Base-by-base conservation (phyloP, 1,140 invertebrate species). In the Rhopalosiphum padi region DNA sequence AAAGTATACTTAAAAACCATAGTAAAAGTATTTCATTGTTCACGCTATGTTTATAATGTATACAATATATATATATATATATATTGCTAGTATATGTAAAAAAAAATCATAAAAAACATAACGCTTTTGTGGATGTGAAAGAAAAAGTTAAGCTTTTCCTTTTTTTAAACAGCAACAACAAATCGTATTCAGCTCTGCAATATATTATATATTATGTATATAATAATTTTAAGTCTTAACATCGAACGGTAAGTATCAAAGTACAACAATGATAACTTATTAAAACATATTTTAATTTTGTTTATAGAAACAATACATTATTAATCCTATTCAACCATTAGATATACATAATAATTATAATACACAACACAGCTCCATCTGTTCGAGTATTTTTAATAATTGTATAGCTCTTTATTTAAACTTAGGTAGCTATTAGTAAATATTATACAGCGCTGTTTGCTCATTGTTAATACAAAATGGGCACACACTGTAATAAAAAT, bases 1-100 rank as follows among this genome's bases (percentile, higher is more conserved):
- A 87, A 87, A 48, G 85, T 87, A 87, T n/a, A 87, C 85, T 46
- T 48, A 48, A 87, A 87, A 87, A 87, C 6, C 25, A 87, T 48
- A 48, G 35, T 87, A 41, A 87, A 87, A 87, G 30, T 48, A 87
- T 86, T 41, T 86, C 83, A 43, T 43, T 43, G 41, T 43, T 25
- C 37, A 6, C 41, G 37, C 11, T 0, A 43, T 86, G 25, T 43
- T 41, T 23, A 86, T 43, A 86, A 43, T 25, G 25, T 6, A 41
- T 23, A 23, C 18, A 41, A 22, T 46, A 37, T 35, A 77, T 37
- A 37, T 5, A 35, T 11, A 60, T 60, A 60, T 60, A 60, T 60
- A 30, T 30, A 60, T 30, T 60, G 2, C 25, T 30, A 1, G 30
- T 68, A n/a, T 18, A 18, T 68, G 11, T 41, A 21, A 41, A 85